Evolutionary conservation across 1,140 invertebrate genomes (phyloP), one percentile per base, ranked within the genome.

Genomic region (Scaptodrosophila lebanonensis): DNA sequence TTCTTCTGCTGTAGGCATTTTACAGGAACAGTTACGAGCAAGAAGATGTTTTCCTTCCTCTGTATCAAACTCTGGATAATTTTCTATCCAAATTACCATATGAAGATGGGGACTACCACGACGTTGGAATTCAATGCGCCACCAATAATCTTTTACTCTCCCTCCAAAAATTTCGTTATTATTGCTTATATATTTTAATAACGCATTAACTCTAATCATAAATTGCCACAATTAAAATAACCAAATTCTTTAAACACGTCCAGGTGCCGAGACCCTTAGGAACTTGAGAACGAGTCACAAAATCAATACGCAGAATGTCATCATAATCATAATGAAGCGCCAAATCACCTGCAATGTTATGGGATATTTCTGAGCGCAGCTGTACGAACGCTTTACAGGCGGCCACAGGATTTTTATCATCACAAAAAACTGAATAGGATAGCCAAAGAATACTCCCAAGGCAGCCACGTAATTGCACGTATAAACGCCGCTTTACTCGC

Each of bases 241-340:
- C 30, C 3, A 88, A 42, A 67, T 94, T 89, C 65, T 93, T 93
- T 6, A 87, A n/a, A 1, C 89, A 56, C 2, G 88, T 87, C 20
- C 76, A 69, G 0, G 57, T 20, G 5, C 87, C 82, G 1, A 88
- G 56, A 1, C 86, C 76, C 0, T 87, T 61, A 0, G 76, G 71
- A 53, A 88, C 87, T 16, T 89, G 88, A 66, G 87, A 89, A 29
- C 85, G 85, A 0, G 91, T 88, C 1, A 93, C 88, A 51, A 96
- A 89, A 72, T 97, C 94, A 36, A 97, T 92, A 9, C 96, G 86
- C 1, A 95, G 95, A 93, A 94, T 61, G 93, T 94, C 0, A 93
- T 7, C 3, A 93, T 59, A 7, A 94, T 93, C 16, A 94, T 73
- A 5, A 86, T 15, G 38, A 58, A 63, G 16, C 59, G 51, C 7